phyloP scores from a whole-genome alignment of 35 echinoderm and acorn worm genomes.

The Lytechinus pictus region DNA sequence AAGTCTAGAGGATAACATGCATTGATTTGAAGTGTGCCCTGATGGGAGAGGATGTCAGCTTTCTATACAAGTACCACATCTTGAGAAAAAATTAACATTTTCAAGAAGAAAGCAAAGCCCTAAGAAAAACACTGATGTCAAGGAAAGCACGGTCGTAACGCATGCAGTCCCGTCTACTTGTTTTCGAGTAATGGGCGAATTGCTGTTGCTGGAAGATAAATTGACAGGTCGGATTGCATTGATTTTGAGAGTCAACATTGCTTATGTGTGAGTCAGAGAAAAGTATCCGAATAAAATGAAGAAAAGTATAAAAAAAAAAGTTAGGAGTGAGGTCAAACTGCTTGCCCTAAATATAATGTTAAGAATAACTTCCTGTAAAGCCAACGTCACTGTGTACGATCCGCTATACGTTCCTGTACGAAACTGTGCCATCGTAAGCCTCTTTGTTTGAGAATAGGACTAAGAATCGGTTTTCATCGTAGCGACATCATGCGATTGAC shows the following conservation, averaged over 20 bases:
- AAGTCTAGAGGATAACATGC: background rate
- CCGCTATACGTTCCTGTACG: no score
- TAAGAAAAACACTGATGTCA: background rate
- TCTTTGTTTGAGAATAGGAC: no score
- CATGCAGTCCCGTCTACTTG: background rate
- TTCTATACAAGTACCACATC: background rate
- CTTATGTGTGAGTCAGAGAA: background rate
- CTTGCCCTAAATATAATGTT: background rate
- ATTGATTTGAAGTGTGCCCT: background rate
- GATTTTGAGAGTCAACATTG: background rate
- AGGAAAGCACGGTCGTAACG: background rate
- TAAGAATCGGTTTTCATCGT: no score
- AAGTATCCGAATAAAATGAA: background rate
- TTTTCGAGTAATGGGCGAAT: background rate
- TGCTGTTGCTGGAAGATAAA: background rate
- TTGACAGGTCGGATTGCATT: background rate
- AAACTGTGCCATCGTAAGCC: no score
- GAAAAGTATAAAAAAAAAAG: background rate
- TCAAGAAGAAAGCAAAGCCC: background rate
- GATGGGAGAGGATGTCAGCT: background rate
- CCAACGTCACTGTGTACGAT: no score
- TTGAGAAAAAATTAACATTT: background rate
- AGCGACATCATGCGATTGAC: no score
- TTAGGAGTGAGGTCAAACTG: background rate
- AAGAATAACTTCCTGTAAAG: no score